Base-by-base conservation (phyloP, 1,140 invertebrate genomes). In the Drosophila bipectinata region DNA sequence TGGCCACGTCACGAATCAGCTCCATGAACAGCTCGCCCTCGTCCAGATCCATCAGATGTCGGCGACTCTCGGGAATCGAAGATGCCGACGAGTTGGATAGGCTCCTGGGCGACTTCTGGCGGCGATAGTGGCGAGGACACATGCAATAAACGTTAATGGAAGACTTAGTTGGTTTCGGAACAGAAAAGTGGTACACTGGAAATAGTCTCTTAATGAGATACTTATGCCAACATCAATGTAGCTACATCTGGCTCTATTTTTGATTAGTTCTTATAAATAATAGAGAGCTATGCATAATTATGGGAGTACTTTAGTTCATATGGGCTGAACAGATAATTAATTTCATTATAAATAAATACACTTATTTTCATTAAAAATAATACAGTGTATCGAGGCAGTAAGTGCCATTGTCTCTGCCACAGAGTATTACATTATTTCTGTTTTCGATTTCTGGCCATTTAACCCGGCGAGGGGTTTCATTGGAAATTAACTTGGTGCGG, bases 21-120 rank as follows among this genome's bases (percentile, higher is more conserved):
- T 98, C 97, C 96, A 98, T 98, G 90, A 98, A 97, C 15, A 98
- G 93, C 72, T 97, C 96, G 26, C 95, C 95, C 83, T 97, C 95
- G 88, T 96, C 95, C 68, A 96, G 91, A 82, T 94, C 93, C 90
- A 94, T 93, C 69, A 95, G 90, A 78, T 94, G 93, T 59, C 93
- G 92, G 26, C 94, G 92, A 72, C 93, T 92, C 32, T 92, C 93
- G 47, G 92, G 79, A 15, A 92, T 71, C 26, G 93, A 92, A 2
- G 93, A 77, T 30, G 79, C 77, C 9, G 87, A 85, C 24, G 93
- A 92, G 58, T 79, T 89, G 14, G 93, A 93, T 6, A 94, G 91
- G 44, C 93, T 93, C 26, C 93, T 90, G n/a, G 93, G 93, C 26
- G 82, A 87, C 62, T 94, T 93, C 93, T 94, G 72, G 32, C 15